phyloP scores from a whole-genome alignment of 2,797 vertebrate genomes.

The Rousettus madagascariensis region DNA sequence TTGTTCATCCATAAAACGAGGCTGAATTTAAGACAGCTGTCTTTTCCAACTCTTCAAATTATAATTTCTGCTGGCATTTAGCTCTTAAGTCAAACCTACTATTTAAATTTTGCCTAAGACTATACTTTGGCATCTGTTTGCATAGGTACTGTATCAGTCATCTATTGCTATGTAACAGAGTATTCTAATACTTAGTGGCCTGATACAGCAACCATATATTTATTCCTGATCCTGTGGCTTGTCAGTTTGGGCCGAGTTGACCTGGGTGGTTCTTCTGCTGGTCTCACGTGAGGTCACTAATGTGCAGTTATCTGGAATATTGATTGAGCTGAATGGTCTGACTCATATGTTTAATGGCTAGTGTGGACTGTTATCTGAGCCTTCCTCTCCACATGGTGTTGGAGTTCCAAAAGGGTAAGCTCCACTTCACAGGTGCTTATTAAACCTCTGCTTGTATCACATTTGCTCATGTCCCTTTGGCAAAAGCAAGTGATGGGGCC shows the following conservation, averaged over 20 bases:
- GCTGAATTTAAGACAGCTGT: not conserved
- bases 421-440: not conserved
- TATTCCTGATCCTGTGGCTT: not conserved
- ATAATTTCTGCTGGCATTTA: slow-evolving; percentile 20
- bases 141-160: not conserved
- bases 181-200: not conserved
- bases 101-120: slow-evolving; percentile 24
- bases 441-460: not conserved
- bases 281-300: not conserved
- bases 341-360: not conserved
- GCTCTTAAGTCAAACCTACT: not conserved
- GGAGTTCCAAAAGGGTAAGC: not conserved
- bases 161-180: not conserved
- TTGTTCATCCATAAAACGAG: not conserved
- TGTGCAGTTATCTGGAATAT: not conserved
- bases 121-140: not conserved
- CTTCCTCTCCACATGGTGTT: not conserved
- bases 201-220: not conserved
- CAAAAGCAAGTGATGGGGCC: not conserved
- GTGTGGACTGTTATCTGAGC: not conserved
- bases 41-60: not conserved
- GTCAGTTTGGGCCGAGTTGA: not conserved
- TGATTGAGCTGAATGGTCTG: not conserved
- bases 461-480: not conserved
- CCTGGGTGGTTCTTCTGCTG: not conserved